phyloP scores from a whole-genome alignment of 1,140 invertebrate species.

The Patella vulgata region DNA sequence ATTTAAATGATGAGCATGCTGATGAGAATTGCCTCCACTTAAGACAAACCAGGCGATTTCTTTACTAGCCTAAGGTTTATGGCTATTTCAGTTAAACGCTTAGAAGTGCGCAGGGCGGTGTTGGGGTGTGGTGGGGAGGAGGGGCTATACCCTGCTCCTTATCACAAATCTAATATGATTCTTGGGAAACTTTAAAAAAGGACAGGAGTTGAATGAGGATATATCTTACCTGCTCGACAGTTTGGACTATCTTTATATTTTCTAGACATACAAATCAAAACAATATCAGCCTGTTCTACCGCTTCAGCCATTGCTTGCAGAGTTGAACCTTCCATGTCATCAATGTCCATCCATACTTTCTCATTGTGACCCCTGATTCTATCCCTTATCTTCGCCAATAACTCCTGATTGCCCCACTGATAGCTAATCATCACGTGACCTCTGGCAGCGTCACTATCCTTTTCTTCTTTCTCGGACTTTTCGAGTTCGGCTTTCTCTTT shows the following conservation, averaged over 20 bases:
- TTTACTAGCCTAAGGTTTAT: too few species aligned
- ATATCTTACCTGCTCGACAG: slow-evolving; percentile 60
- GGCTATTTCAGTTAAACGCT: too few species aligned
- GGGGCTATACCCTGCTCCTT: too few species aligned
- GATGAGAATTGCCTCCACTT: too few species aligned
- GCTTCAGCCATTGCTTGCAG: slow-evolving; percentile 64
- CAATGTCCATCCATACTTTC: slow-evolving; percentile 53
- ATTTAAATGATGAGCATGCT: too few species aligned
- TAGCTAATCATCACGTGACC: slow-evolving; percentile 31
- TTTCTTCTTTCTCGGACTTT: not conserved
- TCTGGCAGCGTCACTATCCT: not conserved
- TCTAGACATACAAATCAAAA: slow-evolving; percentile 62
- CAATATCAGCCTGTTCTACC: slow-evolving; percentile 56
- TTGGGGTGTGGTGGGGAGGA: too few species aligned
- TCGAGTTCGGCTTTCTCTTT: too few species aligned
- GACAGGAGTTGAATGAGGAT: too few species aligned
- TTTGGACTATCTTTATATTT: slow-evolving; percentile 63
- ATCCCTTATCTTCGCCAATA: not conserved
- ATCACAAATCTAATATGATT: too few species aligned
- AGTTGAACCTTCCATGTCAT: slow-evolving; percentile 57
- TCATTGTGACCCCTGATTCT: slow-evolving; percentile 34
- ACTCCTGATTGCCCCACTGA: slow-evolving; percentile 6
- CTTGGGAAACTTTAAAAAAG: too few species aligned
- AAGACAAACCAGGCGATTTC: too few species aligned
- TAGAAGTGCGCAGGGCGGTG: too few species aligned